These are phyloP conservation scores for Drosophila ercepeae DNA, from an alignment of 1,140 invertebrate species.

Conservation along the genomic window DNA sequence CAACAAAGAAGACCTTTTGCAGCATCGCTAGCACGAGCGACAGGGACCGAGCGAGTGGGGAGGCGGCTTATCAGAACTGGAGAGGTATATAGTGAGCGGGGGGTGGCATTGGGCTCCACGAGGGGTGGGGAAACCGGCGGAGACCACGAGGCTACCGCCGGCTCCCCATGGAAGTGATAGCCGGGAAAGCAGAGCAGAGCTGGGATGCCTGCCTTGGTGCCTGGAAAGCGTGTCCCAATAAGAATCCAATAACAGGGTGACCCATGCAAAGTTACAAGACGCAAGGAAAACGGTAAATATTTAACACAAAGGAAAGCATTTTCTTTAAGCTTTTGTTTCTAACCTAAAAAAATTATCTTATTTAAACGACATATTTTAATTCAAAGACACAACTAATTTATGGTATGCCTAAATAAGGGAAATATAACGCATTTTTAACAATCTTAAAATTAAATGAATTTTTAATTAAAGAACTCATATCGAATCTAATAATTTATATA, in stretches of 20 bases:
- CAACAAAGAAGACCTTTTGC: slow-evolving; percentile 80
- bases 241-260: slow-evolving; percentile 49
- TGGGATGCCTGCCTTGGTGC: slow-evolving; percentile 39
- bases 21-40: slow-evolving; percentile 17
- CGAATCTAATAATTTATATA: no score
- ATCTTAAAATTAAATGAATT: no score
- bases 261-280: neutral
- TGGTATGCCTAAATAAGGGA: no score
- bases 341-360: no score
- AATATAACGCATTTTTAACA: no score
- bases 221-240: slow-evolving; percentile 66
- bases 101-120: neutral
- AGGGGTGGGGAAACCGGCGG: slow-evolving; percentile 9
- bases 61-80: slow-evolving; percentile 57
- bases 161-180: slow-evolving; percentile 62
- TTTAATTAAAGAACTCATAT: no score
- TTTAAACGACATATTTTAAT: no score
- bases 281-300: no score
- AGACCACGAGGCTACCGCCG: slow-evolving; percentile 68
- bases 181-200: slow-evolving; percentile 23
- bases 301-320: neutral
- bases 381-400: no score
- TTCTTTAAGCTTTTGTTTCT: no score
- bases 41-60: neutral
- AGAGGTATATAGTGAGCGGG: slow-evolving; percentile 23